Evolutionary conservation across 2,888 invertebrate genomes (phyloP), one percentile per base, ranked within the genome.

Genomic region (Papilio protenor): DNA sequence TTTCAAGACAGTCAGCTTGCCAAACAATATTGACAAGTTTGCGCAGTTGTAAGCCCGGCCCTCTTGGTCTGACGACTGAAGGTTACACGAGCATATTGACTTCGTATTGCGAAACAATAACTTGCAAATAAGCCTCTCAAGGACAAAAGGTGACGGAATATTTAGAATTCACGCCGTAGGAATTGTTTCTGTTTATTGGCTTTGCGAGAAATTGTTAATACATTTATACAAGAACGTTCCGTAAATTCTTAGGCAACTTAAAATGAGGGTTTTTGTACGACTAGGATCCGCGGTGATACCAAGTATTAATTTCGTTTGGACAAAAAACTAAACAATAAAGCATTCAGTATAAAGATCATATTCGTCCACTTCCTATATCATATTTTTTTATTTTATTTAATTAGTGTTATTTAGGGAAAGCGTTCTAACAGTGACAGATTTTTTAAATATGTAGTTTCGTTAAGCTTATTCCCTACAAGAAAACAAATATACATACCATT

Each of bases 71-170:
- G 40, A 69, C 73, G 77, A 73, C 55, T 49, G 47, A 47, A 73
- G 73, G 75, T 79, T 75, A 57, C 75, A 77, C 69, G 75, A 70
- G 75, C 73, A 55, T 77, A 78, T 75, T 52, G 57, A 49, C 75
- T 77, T 52, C 73, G 74, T 81, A 79, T 79, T 80, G 76, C 76
- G 77, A 82, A 81, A 83, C 82, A 83, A 83, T 83, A 83, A 81
- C 80, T 82, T 83, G 82, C 80, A 82, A 82, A 83, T 83, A 80
- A 81, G 80, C 71, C 77, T 77, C 70, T 66, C 71, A 45, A 73
- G 72, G 52, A 73, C 75, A 27, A 52, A 59, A 77, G 79, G 77
- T 76, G 79, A 81, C 79, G 80, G 81, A 82, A 81, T 83, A 81
- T 80, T 79, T 79, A 80, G 81, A 79, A 81, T 80, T 75, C 70